Percentiles rank a stretch among this genome's conserved stretches.
These are phyloP conservation scores for Ceratosolen solmsi DNA, from an alignment of 1,140 invertebrate genomes.

Conservation along the genomic window DNA sequence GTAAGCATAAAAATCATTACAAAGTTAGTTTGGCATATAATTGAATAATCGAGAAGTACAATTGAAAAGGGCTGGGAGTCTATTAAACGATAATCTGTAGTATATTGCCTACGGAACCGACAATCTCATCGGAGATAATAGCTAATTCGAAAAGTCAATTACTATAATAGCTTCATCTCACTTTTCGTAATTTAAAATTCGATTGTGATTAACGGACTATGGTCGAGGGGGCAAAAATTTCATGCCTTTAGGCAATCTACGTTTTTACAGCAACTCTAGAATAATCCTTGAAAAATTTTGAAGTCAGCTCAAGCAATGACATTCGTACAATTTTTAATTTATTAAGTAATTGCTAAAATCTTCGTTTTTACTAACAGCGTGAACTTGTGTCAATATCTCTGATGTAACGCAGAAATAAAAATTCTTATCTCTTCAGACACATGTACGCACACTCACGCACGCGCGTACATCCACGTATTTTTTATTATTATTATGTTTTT, in stretches of 20 bases:
- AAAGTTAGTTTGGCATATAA: background rate
- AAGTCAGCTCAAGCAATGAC: background rate
- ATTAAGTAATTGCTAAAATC: conserved; percentile 35
- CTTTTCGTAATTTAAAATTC: background rate
- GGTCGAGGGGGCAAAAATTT: background rate
- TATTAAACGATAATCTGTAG: background rate
- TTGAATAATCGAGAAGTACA: background rate
- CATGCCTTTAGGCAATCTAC: conserved; percentile 10
- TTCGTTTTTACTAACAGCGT: no score
- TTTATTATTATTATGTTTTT: no score
- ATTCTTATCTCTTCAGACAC: no score
- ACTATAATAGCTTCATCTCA: background rate
- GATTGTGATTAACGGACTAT: background rate
- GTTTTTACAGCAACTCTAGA: background rate
- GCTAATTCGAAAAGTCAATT: conserved; percentile 48
- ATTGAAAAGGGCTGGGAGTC: background rate
- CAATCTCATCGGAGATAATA: conserved; percentile 13
- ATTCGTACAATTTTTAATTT: background rate
- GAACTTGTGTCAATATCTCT: no score
- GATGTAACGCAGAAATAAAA: no score
- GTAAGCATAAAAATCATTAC: background rate
- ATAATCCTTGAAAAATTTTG: conserved; percentile 22
- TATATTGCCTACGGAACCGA: background rate
- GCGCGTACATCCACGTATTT: no score
- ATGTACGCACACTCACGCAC: no score